Conservation (phyloP, 2,113 vertebrate genomes). For the Synodontis membranacea region DNA sequence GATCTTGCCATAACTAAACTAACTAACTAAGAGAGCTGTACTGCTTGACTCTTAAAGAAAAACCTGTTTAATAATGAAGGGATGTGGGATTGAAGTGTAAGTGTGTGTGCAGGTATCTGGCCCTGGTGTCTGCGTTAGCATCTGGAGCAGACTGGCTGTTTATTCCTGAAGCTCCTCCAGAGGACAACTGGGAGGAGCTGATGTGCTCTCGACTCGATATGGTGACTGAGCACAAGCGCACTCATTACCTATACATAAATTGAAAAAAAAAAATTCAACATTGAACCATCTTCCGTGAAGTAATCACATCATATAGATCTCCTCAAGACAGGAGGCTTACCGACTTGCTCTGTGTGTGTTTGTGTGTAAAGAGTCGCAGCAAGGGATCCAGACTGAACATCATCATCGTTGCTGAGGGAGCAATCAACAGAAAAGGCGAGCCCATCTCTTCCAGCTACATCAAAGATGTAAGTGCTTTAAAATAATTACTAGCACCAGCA, state of each 20-base stretch:
- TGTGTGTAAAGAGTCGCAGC: conserved; percentile 77
- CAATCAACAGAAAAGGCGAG: conserved; percentile 81
- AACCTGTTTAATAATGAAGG: background rate
- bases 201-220: conserved; percentile 86
- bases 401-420: conserved; percentile 90
- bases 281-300: background rate
- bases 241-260: no score
- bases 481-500: background rate
- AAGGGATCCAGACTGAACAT: conserved; percentile 90
- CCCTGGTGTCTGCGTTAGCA: conserved; percentile 87
- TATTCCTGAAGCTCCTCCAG: conserved; percentile 88
- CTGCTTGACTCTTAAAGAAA: background rate
- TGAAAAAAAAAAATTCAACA: background rate
- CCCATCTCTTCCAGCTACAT: conserved; percentile 84
- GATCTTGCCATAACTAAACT: no score
- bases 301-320: background rate
- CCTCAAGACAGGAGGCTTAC: background rate
- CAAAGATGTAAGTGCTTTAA: conserved; percentile 80
- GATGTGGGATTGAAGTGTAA: background rate
- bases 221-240: conserved; percentile 64
- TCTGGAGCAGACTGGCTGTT: conserved; percentile 95
- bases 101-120: conserved; percentile 75
- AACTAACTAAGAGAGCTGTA: background rate
- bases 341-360: background rate
- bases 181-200: conserved; percentile 87